These are phyloP conservation scores for Manduca sexta DNA, from an alignment of 1,140 invertebrate genomes.

Conservation along the genomic window DNA sequence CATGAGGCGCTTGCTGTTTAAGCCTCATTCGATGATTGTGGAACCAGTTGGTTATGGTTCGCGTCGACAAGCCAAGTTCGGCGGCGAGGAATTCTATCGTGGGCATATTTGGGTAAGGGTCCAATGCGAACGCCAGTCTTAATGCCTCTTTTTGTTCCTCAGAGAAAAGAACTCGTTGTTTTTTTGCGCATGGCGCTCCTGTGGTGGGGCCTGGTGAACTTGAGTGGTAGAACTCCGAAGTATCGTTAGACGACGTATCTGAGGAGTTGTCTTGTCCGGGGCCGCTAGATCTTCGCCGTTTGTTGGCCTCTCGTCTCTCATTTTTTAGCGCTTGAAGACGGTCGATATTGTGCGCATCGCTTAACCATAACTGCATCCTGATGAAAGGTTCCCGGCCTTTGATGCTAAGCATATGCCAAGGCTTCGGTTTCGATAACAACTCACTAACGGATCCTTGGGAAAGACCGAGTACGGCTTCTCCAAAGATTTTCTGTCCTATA, in stretches of 20 bases:
- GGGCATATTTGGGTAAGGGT: slow-evolving; percentile 96
- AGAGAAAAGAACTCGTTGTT: slow-evolving; percentile 95
- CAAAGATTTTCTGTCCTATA: slow-evolving; percentile 98
- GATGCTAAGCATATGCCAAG: slow-evolving; percentile 99
- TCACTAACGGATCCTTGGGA: slow-evolving; percentile 98
- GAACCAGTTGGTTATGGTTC: slow-evolving; percentile 99
- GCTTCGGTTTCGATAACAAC: slow-evolving; percentile 97
- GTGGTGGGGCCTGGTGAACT: slow-evolving; percentile 82
- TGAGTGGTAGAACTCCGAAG: slow-evolving; percentile 90
- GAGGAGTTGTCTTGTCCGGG: slow-evolving; percentile 90
- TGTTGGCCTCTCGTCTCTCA: slow-evolving; percentile 91
- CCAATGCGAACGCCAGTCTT: slow-evolving; percentile 92
- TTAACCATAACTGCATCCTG: slow-evolving; percentile 97
- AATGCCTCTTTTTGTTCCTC: slow-evolving; percentile 99
- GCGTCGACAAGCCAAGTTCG: slow-evolving; percentile 92
- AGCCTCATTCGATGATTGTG: slow-evolving; percentile 99
- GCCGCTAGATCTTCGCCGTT: slow-evolving; percentile 85
- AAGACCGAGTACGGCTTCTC: slow-evolving; percentile 95
- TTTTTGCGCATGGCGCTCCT: slow-evolving; percentile 86
- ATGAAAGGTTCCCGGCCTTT: slow-evolving; percentile 99
- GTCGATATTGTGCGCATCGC: slow-evolving; percentile 95
- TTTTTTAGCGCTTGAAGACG: slow-evolving; percentile 89
- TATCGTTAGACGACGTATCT: slow-evolving; percentile 90
- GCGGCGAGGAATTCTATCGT: slow-evolving; percentile 96
- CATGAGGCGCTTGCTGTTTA: slow-evolving; percentile 90